Conservation (phyloP, 2,888 invertebrate genomes). For the Cheilosia grossa region DNA sequence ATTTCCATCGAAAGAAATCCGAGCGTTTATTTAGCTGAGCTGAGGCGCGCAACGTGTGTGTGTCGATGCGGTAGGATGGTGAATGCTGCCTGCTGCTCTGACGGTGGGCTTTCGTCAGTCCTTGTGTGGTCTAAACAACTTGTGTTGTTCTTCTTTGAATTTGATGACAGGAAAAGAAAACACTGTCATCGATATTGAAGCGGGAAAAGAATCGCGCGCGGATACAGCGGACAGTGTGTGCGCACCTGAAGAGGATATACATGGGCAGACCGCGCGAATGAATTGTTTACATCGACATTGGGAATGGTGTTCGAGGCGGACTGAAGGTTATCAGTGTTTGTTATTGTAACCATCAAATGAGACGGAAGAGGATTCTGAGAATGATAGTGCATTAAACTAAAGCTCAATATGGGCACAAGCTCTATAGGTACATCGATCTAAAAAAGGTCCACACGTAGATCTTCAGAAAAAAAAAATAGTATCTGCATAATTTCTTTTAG, state of each 20-base stretch:
- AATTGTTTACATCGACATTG: slow-evolving; percentile 10
- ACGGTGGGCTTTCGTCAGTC: slow-evolving; percentile 61
- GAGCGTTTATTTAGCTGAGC: slow-evolving; percentile 53
- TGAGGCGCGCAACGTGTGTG: slow-evolving; percentile 45
- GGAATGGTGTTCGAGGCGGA: not conserved
- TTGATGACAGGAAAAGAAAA: slow-evolving; percentile 69
- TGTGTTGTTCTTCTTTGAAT: slow-evolving; percentile 36
- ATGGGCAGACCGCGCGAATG: not conserved
- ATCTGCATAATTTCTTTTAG: too few relatives aligned
- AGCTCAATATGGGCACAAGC: too few relatives aligned
- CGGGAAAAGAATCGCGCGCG: slow-evolving; percentile 8
- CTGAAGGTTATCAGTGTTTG: too few relatives aligned
- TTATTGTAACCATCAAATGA: too few relatives aligned
- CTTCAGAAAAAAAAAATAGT: too few relatives aligned
- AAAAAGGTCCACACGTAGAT: too few relatives aligned
- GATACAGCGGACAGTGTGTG: not conserved
- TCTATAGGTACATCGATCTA: too few relatives aligned
- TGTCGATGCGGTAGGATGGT: slow-evolving; percentile 51
- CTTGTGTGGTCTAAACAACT: slow-evolving; percentile 68
- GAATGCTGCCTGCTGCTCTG: not conserved
- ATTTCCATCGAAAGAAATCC: slow-evolving; percentile 71
- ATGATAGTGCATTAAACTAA: too few relatives aligned
- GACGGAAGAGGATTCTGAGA: too few relatives aligned
- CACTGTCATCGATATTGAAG: slow-evolving; percentile 36
- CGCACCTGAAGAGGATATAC: slow-evolving; percentile 52